phyloP scores from a whole-genome alignment of 2,888 invertebrate genomes.

The Diadromus collaris region DNA sequence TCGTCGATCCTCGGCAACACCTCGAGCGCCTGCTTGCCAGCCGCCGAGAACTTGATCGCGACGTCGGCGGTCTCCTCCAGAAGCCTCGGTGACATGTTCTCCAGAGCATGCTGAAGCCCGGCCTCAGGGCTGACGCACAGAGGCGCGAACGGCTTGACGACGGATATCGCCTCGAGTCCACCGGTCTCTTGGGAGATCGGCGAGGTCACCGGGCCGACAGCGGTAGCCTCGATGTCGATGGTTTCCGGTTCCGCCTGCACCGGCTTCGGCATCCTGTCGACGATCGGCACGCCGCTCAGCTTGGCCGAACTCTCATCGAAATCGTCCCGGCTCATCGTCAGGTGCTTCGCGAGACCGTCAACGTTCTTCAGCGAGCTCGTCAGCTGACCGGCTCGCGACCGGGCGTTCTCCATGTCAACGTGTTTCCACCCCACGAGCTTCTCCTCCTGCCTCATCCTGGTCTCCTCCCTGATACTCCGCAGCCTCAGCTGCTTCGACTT shows the following conservation, averaged over 20 bases:
- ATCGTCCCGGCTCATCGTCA: conserved; percentile 84
- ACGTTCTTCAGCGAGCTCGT: conserved; percentile 81
- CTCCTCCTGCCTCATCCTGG: conserved; percentile 68
- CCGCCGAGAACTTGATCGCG: conserved; percentile 82
- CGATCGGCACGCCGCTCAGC: conserved; percentile 69
- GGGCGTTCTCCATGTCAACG: conserved; percentile 82
- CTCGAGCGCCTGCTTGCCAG: conserved; percentile 81
- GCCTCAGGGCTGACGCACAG: conserved; percentile 81
- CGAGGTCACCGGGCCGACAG: conserved; percentile 73
- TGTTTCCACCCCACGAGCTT: conserved; percentile 80
- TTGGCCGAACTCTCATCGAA: conserved; percentile 83
- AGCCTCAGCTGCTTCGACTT: conserved; percentile 77
- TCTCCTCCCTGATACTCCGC: conserved; percentile 74
- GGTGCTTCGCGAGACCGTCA: conserved; percentile 84
- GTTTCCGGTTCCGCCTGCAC: conserved; percentile 81
- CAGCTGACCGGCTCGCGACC: conserved; percentile 80
- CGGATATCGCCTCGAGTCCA: conserved; percentile 84
- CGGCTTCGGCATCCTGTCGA: conserved; percentile 80
- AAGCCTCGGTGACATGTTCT: conserved; percentile 82
- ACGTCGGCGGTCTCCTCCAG: conserved; percentile 84
- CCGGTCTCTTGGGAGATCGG: conserved; percentile 82
- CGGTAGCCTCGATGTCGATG: conserved; percentile 80
- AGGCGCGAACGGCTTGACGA: conserved; percentile 84
- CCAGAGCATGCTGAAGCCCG: conserved; percentile 80
- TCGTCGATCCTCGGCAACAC: conserved; percentile 84